Evolutionary conservation across 2,888 invertebrate genomes (phyloP), one percentile per base, ranked within the genome.

Genomic region (Aphelenchoides bicaudatus): DNA sequence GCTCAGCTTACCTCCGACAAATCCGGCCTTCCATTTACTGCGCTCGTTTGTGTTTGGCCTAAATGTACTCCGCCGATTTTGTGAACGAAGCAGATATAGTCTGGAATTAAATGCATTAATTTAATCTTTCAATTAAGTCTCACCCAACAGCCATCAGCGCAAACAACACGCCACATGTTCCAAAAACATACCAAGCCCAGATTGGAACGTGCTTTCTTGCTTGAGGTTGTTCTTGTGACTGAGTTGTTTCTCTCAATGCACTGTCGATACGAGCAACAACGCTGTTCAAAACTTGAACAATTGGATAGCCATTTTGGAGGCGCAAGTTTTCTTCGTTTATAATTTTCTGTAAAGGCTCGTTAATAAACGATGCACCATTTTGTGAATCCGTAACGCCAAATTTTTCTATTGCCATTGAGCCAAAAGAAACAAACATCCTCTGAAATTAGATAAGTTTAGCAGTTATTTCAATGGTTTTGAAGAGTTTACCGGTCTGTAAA

Each of bases 71-170:
- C 43, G 43, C 10, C 8, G 16, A 25, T 43, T 19, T 10, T 6
- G 16, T 19, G 43, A 21, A 21, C 43, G 43, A 23, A 63, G 47
- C 8, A 62, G 56, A 23, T 16, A 54, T 3, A 21, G 8, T 16
- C 28, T 49, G 58, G n/a, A n/a, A n/a, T n/a, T n/a, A n/a, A n/a
- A n/a, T n/a, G n/a, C n/a, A n/a, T n/a, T n/a, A n/a, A n/a, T n/a
- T n/a, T n/a, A n/a, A n/a, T n/a, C n/a, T n/a, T n/a, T n/a, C n/a
- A n/a, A n/a, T n/a, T n/a, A n/a, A n/a, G n/a, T n/a, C n/a, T n/a
- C n/a, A n/a, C 61, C 67, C 65, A 31, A 63, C 39, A n/a, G 58
- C 65, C 70, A 70, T 70, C 28, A 70, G 21, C 5, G 56, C 48
- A 34, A 61, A 66, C 2, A 63, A 38, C 8, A 64, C 31, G 5